These are phyloP conservation scores for Cinclus mexicanus DNA, from an alignment of 2,113 vertebrate species.

Conservation along the genomic window DNA sequence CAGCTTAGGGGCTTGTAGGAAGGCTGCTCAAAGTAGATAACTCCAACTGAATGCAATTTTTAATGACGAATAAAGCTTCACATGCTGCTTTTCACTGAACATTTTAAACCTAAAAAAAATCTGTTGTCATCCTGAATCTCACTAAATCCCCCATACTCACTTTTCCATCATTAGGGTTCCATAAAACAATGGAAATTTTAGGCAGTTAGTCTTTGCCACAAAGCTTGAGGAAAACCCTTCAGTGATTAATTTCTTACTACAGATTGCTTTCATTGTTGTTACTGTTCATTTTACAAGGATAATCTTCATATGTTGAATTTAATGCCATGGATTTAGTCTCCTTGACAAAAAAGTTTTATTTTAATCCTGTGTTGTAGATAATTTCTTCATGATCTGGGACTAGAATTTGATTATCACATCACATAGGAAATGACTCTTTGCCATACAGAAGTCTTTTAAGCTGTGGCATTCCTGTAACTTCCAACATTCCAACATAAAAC, in stretches of 20 bases:
- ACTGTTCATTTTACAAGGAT: neutral
- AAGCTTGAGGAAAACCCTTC: neutral
- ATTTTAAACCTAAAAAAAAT: neutral
- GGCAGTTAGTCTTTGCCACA: neutral
- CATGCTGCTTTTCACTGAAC: neutral
- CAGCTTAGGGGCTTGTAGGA: neutral
- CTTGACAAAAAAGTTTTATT: neutral
- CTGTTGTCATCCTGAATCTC: neutral
- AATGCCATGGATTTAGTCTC: neutral
- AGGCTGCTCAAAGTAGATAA: fast-evolving
- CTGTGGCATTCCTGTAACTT: neutral
- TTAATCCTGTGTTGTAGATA: neutral
- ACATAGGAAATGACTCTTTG: neutral
- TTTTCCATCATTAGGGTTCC: neutral
- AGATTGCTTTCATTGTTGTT: neutral
- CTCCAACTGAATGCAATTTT: neutral
- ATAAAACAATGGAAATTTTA: neutral
- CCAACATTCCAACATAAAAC: neutral
- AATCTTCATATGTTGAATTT: neutral
- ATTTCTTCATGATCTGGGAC: neutral
- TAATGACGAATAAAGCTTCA: neutral
- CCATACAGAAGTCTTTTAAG: neutral
- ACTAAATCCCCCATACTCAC: neutral
- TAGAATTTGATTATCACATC: neutral
- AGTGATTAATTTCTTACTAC: neutral